Evolutionary conservation across 1,140 invertebrate genomes (phyloP), one percentile per base, ranked within the genome.

Genomic region (Drosophila nikananu): DNA sequence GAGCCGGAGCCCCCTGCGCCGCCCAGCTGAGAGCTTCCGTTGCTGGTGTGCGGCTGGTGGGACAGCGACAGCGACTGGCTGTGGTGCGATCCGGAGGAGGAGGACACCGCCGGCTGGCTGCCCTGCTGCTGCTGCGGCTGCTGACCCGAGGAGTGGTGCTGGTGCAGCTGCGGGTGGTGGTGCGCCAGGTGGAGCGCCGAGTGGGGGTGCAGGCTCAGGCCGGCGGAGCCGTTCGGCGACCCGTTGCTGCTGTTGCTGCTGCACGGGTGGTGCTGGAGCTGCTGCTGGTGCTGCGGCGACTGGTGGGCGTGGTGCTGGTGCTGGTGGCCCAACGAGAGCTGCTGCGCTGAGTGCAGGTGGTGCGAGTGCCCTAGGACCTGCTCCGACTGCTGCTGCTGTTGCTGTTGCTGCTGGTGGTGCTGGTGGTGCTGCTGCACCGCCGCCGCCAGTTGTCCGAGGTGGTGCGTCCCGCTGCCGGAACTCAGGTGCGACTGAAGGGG

Each of bases 401-500:
- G 81, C 25, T 84, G 81, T 19, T 91, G 87, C 17, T 92, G 84
- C 13, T 48, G 73, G 60, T 67, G 65, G 12, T 90, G 89, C 39
- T 91, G 89, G 52, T 92, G 90, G 46, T 92, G 90, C 65, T 92
- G 90, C 52, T 81, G 82, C n/a, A 83, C 84, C 44, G 77, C 82
- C 32, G 82, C 84, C 46, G 86, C 86, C 60, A 92, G 44, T 57
- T 92, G 91, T 46, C 84, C 87, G 5, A 92, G 75, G 63, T 74
- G 71, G 30, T 91, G 91, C 27, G 86, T 66, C 49, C 87, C 83
- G 67, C 89, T 80, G 74, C 81, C 68, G 86, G 89, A 80, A 65
- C 86, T 77, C 72, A 86, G 71, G 86, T 90, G 86, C 74, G 74
- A 75, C 81, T 90, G 86, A 63, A 93, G 76, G 64, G 92, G 92